These are phyloP conservation scores for Bubalus kerabau DNA, from an alignment of 2,113 vertebrate genomes.

Conservation along the genomic window DNA sequence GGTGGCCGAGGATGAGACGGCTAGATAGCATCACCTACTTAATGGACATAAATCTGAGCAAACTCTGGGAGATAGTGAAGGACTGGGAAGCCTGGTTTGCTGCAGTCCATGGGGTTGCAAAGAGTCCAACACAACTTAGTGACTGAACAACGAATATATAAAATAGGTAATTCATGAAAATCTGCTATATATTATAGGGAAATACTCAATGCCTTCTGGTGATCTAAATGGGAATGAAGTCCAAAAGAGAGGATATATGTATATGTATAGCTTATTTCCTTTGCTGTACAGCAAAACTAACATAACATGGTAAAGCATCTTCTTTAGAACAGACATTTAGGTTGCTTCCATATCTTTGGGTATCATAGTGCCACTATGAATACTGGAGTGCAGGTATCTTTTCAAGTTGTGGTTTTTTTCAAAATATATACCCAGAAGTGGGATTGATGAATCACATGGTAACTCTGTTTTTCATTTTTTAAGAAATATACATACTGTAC, in stretches of 20 bases:
- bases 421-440: not conserved
- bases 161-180: not conserved
- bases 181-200: not conserved
- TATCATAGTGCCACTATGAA: not conserved
- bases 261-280: not conserved
- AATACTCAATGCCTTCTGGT: not conserved
- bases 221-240: not conserved
- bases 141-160: not conserved
- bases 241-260: not conserved
- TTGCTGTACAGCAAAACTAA: not conserved
- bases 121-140: not conserved
- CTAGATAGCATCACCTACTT: not conserved
- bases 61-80: not conserved
- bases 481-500: not conserved
- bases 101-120: not conserved
- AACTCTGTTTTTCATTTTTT: not conserved
- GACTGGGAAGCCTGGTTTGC: not conserved
- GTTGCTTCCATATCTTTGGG: not conserved
- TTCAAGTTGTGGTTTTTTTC: not conserved
- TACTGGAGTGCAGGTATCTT: not conserved
- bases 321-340: not conserved
- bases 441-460: not conserved
- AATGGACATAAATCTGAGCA: not conserved
- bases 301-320: not conserved
- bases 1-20: not conserved